Evolutionary conservation across 2,113 vertebrate genomes (phyloP).

Genomic region (Condylura cristata): DNA sequence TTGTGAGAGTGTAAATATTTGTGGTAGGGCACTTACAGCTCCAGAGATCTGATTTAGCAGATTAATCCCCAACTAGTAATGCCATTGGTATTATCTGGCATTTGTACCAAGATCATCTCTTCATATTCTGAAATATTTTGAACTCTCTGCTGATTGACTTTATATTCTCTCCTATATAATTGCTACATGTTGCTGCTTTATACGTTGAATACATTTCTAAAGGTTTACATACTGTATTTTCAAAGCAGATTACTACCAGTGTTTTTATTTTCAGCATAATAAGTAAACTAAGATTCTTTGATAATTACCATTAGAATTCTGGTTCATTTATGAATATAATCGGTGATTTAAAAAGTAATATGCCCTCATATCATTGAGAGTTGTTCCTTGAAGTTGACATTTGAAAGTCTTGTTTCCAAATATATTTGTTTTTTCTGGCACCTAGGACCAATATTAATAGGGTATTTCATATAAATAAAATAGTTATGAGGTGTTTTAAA

Average conservation of each 20-base stretch:
- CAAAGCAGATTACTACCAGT: background rate
- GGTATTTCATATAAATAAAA: background rate
- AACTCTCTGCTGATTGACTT: background rate
- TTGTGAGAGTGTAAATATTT: background rate
- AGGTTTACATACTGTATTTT: background rate
- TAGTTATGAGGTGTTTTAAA: background rate
- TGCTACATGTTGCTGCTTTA: background rate
- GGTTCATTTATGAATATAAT: background rate
- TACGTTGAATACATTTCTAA: slow-evolving; percentile 26
- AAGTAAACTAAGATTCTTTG: background rate
- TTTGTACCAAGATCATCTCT: slow-evolving; percentile 21
- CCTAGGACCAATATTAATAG: background rate
- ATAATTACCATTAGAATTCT: background rate
- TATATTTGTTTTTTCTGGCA: background rate
- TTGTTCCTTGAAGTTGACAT: background rate
- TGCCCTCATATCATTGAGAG: background rate
- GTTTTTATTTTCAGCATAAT: background rate
- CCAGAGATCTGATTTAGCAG: background rate
- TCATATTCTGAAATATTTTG: slow-evolving; percentile 45
- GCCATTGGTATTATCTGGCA: background rate
- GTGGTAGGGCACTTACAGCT: background rate
- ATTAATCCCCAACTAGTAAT: background rate
- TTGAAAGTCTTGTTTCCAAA: background rate
- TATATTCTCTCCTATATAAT: background rate
- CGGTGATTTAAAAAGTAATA: background rate